Base-by-base conservation (phyloP, 2,113 vertebrate species). In the Pelodiscus sinensis region DNA sequence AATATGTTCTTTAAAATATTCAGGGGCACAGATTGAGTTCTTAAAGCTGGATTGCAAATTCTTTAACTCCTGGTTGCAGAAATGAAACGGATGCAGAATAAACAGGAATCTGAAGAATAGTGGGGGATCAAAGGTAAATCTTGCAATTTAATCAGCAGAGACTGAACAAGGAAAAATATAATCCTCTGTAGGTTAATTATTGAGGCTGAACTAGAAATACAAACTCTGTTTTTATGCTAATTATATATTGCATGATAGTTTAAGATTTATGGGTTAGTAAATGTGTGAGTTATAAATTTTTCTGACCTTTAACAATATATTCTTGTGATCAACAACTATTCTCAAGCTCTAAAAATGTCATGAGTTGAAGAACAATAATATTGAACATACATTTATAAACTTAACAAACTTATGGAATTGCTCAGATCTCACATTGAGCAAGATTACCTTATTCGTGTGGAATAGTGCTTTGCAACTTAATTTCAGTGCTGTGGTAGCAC, bases 1-100 rank as follows among this genome's bases (percentile, higher is more conserved):
- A 29, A 75, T 91, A 93, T 92, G 58, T 58, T 88, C 44, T 44
- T 44, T 44, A 92, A 88, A 92, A 12, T 56, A 65, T 55, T 58
- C 44, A 80, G 25, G 56, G 81, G 68, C 29, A 80, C 54, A 60
- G 68, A 22, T 50, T 25, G 24, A 73, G 75, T 22, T 91, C n/a
- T 93, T 94, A 79, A 89, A 71, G 65, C 19, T 71, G 8, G 18
- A 35, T 35, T 87, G 83, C 44, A 22, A 1, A 73, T 38, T 75
- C 86, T 80, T 89, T 91, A 84, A 85, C 54, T 24, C 68, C 56
- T 56, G 27, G 24, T 50, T 90, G 24, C 57, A 86, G 50, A 90
- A 96, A 84, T 24, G 4, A 85, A 18, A 11, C 57, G 21, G 12
- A 10, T 38, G 15, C 2, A 85, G 21, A n/a, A 29, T 83, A 65